Percentiles rank a stretch among this genome's conserved stretches.
These are phyloP conservation scores for Amphimedon queenslandica DNA, from an alignment of 37 sponge, comb jelly and placozoan genomes.

Conservation along the genomic window DNA sequence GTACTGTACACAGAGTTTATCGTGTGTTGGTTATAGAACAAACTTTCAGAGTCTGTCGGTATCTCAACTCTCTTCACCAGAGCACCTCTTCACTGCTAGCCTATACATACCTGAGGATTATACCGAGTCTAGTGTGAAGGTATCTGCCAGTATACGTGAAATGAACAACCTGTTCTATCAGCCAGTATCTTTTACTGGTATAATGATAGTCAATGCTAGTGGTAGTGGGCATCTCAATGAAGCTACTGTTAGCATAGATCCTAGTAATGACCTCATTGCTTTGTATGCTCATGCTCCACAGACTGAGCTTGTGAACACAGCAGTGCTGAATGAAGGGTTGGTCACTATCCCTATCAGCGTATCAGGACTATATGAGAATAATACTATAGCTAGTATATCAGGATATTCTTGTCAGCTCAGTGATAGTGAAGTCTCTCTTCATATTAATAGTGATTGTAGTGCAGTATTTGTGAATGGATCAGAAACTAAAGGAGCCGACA, in stretches of 20 bases:
- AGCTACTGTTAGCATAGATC: slow-evolving; percentile 1
- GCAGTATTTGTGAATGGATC: slow-evolving; percentile 36
- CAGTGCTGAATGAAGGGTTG: slow-evolving; percentile 23
- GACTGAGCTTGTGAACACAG: slow-evolving; percentile 51
- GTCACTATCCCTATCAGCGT: slow-evolving; percentile 1
- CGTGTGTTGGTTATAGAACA: not conserved
- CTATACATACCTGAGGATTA: not conserved
- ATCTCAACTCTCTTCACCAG: not conserved
- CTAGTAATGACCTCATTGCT: not conserved
- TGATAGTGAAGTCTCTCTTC: slow-evolving; percentile 9
- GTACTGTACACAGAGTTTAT: not conserved
- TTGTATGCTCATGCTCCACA: slow-evolving; percentile 26
- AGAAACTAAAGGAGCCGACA: slow-evolving; percentile 32
- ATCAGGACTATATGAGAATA: slow-evolving; percentile 22
- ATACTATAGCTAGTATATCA: slow-evolving; percentile 2
- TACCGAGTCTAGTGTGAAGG: not conserved
- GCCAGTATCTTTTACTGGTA: not conserved
- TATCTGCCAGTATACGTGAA: not conserved
- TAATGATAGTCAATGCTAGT: not conserved
- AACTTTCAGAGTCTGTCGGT: not conserved
- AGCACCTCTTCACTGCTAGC: not conserved
- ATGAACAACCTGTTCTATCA: not conserved
- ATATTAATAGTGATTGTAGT: slow-evolving; percentile 36
- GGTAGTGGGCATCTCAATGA: not conserved
- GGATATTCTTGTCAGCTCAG: not conserved